These are phyloP conservation scores for Echinops telfairi DNA, from an alignment of 2,113 vertebrate genomes.

Conservation along the genomic window DNA sequence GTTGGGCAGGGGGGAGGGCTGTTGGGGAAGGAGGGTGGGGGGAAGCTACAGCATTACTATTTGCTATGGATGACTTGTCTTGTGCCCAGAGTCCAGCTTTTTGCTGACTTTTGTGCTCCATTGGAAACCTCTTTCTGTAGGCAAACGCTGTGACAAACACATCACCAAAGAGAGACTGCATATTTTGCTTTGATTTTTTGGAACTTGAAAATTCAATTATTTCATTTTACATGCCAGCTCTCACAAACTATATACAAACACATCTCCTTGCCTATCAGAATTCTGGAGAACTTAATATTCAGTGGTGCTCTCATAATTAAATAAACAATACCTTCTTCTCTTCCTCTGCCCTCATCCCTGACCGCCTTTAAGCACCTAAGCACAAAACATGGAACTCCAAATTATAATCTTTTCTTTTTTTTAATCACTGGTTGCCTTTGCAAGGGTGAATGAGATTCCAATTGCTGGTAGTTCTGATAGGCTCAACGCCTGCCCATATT, in stretches of 20 bases:
- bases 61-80: constrained; percentile 56
- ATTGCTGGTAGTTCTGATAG: constrained; percentile 45
- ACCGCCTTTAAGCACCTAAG: background rate
- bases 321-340: background rate
- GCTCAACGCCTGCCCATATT: constrained; percentile 75
- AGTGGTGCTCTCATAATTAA: constrained; percentile 36
- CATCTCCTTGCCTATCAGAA: constrained; percentile 29
- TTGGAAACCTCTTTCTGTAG: constrained; percentile 48
- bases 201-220: constrained; percentile 25
- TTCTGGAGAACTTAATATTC: background rate
- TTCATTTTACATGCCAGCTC: constrained; percentile 3
- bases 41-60: background rate
- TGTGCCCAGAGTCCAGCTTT: constrained; percentile 18
- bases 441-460: constrained; percentile 65
- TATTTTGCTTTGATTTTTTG: constrained; percentile 43
- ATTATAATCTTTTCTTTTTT: background rate
- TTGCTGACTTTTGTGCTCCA: constrained; percentile 46
- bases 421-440: constrained; percentile 52
- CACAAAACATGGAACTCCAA: constrained; percentile 35
- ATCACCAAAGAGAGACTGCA: background rate
- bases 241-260: background rate
- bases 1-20: background rate
- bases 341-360: too few species aligned
- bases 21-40: background rate
- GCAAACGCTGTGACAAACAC: constrained; percentile 55